Base-by-base conservation (phyloP, 2,113 vertebrate species). In the Hypocryptadius cinnamomeus region DNA sequence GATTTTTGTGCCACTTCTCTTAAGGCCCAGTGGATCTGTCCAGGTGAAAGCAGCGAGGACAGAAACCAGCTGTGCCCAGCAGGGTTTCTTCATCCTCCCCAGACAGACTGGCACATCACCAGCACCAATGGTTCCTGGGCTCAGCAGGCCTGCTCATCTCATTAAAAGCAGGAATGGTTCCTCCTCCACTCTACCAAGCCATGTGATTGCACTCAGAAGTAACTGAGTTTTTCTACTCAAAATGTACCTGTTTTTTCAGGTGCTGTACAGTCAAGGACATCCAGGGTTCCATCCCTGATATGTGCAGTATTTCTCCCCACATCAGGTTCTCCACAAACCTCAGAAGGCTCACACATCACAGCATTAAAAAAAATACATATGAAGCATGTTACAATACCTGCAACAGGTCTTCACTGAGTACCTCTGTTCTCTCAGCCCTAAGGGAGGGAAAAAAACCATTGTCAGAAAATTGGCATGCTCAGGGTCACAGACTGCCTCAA, bases 361-460 rank as follows among this genome's bases (percentile, higher is more conserved):
- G 71, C 22, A 59, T 30, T 84, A 40, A 70, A 11, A 37, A 13
- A 10, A 13, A 25, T 2, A 33, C 10, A 30, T 6, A 83, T 47
- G 15, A 79, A 50, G 4, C 4, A 33, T 13, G 24, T 51, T 53
- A 94, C 85, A 72, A 88, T 98, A 99, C 99, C 99, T 99, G 99
- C 80, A 99, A 81, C 82, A 99, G 98, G 97, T 99, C 99, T 98
- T 99, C 99, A 73, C 98, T 99, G 94, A 99, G 99, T 31, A 99
- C 99, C 98, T 99, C 99, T 3, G 99, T 99, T 96, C 99, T 99
- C 98, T 99, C 99, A 35, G 99, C 99, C 98, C 99, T 99, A 35
- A 64, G 90, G 88, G 76, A 90, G 21, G 61, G 89, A 84, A 85
- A 85, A 50, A 95, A 33, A 87, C 11, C 35, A 79, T 2, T 48